These are phyloP conservation scores for Axis porcinus DNA, from an alignment of 2,113 vertebrate species.

Conservation along the genomic window DNA sequence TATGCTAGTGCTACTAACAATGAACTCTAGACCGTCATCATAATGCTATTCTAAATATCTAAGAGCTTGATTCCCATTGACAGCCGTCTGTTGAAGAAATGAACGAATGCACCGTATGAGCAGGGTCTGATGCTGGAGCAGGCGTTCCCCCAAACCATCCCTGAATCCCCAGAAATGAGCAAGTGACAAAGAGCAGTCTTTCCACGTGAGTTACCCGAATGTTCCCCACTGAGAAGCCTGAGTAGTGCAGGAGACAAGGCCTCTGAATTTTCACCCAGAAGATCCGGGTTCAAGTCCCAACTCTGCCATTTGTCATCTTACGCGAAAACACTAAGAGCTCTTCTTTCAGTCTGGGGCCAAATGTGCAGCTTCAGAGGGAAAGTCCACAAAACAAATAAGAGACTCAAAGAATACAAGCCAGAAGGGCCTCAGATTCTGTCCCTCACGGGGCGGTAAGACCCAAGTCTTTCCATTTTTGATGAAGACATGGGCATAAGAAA, in stretches of 20 bases:
- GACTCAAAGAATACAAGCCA: not conserved
- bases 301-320: not conserved
- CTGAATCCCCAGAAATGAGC: not conserved
- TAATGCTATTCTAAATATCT: not conserved
- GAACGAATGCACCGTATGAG: not conserved
- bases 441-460: fast-evolving
- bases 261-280: not conserved
- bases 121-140: not conserved
- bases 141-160: not conserved
- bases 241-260: not conserved
- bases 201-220: not conserved
- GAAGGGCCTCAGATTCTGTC: not conserved
- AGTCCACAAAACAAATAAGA: not conserved
- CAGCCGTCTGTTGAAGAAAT: not conserved
- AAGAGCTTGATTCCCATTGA: not conserved
- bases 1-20: not conserved
- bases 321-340: not conserved
- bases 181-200: not conserved
- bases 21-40: not conserved
- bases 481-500: not conserved
- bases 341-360: not conserved
- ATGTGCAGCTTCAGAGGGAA: not conserved
- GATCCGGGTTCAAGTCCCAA: not conserved
- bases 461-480: not conserved
- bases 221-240: not conserved